Conservation (phyloP, 1,140 invertebrate species). For the Trialeurodes vaporariorum region DNA sequence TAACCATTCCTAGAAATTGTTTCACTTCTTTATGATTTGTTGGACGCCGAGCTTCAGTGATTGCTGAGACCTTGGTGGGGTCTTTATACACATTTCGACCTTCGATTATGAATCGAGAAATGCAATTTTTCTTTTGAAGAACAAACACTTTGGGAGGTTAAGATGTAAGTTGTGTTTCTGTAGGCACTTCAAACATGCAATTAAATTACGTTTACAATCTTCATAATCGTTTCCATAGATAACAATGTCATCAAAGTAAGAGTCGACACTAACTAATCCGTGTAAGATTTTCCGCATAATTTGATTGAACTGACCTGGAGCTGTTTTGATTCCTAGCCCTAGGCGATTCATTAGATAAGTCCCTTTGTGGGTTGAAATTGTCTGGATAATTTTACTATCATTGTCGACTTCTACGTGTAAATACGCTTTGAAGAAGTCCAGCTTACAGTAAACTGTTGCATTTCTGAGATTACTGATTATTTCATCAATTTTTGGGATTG, state of each 20-base stretch:
- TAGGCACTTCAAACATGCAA: constrained; percentile 4
- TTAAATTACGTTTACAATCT: constrained; percentile 9
- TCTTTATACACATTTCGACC: too few species aligned
- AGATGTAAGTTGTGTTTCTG: constrained; percentile 17
- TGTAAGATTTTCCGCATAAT: constrained; percentile 34
- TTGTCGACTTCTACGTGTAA: constrained; percentile 28
- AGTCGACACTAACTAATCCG: constrained; percentile 23
- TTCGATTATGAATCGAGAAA: too few species aligned
- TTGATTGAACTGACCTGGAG: constrained; percentile 39
- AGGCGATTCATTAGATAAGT: constrained; percentile 33
- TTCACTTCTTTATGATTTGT: constrained; percentile 28
- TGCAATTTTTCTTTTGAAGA: constrained; percentile 29
- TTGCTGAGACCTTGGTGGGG: too few species aligned
- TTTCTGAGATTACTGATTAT: constrained; percentile 10
- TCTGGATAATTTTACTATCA: constrained; percentile 21
- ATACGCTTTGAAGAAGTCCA: constrained; percentile 34
- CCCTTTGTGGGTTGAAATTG: too few species aligned
- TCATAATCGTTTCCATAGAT: constrained; percentile 22
- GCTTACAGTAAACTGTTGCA: too few species aligned
- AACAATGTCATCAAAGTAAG: constrained; percentile 29
- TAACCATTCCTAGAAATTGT: constrained; percentile 29
- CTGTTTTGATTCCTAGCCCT: constrained; percentile 37
- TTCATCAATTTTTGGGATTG: constrained; percentile 15
- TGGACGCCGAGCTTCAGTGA: too few species aligned
- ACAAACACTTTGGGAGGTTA: constrained; percentile 32